Evolutionary conservation across 2,888 invertebrate species (phyloP).

Genomic region (Altica lythri): DNA sequence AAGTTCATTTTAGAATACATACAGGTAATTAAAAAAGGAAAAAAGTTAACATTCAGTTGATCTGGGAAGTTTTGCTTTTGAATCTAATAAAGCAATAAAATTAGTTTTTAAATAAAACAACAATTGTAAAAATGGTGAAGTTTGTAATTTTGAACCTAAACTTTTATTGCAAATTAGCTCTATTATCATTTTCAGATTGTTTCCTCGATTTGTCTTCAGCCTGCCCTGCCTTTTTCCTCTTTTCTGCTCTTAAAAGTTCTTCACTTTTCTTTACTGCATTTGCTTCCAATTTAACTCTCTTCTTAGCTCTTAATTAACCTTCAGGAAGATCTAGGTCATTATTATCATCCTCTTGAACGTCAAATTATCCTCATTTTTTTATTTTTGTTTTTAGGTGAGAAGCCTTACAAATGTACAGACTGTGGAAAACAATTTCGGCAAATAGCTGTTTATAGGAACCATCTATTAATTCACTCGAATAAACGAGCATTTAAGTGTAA

Average conservation of each 20-base stretch:
- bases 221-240: slow-evolving; percentile 69
- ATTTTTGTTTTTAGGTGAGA: slow-evolving; percentile 24
- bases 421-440: slow-evolving; percentile 33
- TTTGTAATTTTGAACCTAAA: background rate
- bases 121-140: too few species aligned
- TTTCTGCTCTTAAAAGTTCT: slow-evolving; percentile 76
- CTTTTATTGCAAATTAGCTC: background rate
- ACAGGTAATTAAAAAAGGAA: slow-evolving; percentile 21
- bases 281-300: slow-evolving; percentile 90
- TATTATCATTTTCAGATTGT: slow-evolving; percentile 69
- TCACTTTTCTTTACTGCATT: slow-evolving; percentile 86
- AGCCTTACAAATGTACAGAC: slow-evolving; percentile 28
- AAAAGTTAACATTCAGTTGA: background rate
- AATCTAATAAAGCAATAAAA: too few species aligned
- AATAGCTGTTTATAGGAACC: slow-evolving; percentile 28
- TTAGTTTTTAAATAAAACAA: too few species aligned
- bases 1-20: slow-evolving; percentile 33
- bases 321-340: slow-evolving; percentile 61
- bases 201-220: slow-evolving; percentile 78
- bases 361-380: slow-evolving; percentile 50
- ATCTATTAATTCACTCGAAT: slow-evolving; percentile 33
- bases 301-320: slow-evolving; percentile 91
- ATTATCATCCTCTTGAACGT: slow-evolving; percentile 61
- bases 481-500: slow-evolving; percentile 31
- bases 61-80: too few species aligned